Percentiles rank a stretch among this genome's conserved stretches.
Conservation (phyloP, 2,888 invertebrate genomes). For the Dynastes grantii region DNA sequence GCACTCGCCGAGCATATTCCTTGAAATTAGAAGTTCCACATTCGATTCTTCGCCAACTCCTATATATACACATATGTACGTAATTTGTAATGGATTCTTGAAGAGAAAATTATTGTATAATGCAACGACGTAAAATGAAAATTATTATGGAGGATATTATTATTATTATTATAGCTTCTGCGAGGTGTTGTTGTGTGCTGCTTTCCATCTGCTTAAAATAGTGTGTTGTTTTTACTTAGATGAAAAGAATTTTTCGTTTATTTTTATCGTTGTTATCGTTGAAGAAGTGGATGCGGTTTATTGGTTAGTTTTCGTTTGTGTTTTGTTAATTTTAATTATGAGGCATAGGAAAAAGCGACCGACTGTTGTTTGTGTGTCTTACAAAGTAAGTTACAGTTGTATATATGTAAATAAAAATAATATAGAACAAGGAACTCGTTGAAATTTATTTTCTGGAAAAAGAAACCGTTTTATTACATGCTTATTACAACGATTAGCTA, state of each 20-base stretch:
- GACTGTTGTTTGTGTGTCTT: constrained; percentile 65
- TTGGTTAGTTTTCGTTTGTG: constrained; percentile 19
- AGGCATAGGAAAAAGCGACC: constrained; percentile 62
- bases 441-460: not conserved
- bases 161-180: not conserved
- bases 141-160: constrained; percentile 15
- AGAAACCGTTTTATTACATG: too few relatives aligned
- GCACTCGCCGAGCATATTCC: not conserved
- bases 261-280: not conserved
- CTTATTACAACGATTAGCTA: too few relatives aligned
- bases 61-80: not conserved
- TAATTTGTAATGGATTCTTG: constrained; percentile 50
- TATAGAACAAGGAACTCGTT: not conserved
- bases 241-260: too few relatives aligned
- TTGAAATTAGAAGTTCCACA: constrained; percentile 4
- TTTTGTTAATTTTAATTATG: constrained; percentile 39
- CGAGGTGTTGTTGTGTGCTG: constrained; percentile 14
- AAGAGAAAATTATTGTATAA: constrained; percentile 53
- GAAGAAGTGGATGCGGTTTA: not conserved
- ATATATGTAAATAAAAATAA: not conserved
- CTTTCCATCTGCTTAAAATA: constrained; percentile 15
- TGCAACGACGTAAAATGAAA: constrained; percentile 42
- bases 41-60: not conserved
- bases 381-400: constrained; percentile 62
- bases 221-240: not conserved